Base-by-base conservation (phyloP, 2,888 invertebrate species). In the Parnassius mnemosyne region DNA sequence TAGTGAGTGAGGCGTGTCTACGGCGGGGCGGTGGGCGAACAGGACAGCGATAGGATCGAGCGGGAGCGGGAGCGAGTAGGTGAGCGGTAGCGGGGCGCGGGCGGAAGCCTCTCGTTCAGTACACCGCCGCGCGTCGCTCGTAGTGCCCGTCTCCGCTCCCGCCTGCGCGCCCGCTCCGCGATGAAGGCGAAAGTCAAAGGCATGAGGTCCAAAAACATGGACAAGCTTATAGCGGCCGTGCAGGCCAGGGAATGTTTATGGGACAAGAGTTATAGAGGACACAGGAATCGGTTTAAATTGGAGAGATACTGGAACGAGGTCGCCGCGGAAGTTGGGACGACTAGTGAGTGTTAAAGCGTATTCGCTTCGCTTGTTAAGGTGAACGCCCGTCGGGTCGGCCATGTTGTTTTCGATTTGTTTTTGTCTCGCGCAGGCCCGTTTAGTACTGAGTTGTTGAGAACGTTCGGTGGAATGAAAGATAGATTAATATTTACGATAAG, bases 281-380 rank as follows among this genome's bases (percentile, higher is more conserved):
- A 89, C 66, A 78, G 89, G 71, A 92, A 90, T 76, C 76, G 89
- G 61, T 90, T 88, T 69, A 90, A 89, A 67, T 73, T 89, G 77
- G 91, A 89, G 78, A 78, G 90, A 13, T 91, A 88, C 71, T 92
- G 92, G 92, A 89, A 87, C 67, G 92, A 92, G 72, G 90, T 92
- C 16, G 90, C 90, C 0, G 77, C 85, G 0, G 90, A 90, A 69
- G 86, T 91, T 64, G 91, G 91, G 55, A 86, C 87, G 57, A 84
- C 88, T 59, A 89, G 92, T 92, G 71, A 91, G 89, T 89, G 80
- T 66, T 69, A 61, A 61, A 72, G 64, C 69, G 68, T 71, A 71
- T 70, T 69, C 68, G 67, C 61, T 63, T 49, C 65, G 64, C 60
- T 53, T 66, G 57, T 61, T 74, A 71, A 75, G 79, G 81, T 80